A percentile compares a stretch with the other conserved stretches of the same genome.
Conservation (phyloP, 2,888 invertebrate genomes). For the Crossocerus cetratus region DNA sequence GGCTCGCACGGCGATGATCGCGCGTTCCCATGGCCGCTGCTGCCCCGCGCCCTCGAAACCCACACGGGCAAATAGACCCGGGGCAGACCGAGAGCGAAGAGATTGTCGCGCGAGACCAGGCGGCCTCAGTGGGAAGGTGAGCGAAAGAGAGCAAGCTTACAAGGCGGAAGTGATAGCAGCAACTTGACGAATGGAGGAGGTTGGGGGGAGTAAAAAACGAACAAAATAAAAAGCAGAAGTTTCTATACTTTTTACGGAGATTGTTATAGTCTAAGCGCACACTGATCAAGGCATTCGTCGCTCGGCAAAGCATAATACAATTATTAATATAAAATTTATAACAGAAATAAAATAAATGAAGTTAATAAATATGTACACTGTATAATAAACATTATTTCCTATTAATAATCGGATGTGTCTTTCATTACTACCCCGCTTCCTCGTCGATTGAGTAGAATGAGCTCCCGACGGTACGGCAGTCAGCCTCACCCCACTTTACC, state of each 20-base stretch:
- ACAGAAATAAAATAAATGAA: constrained; percentile 77
- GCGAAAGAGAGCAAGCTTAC: neutral
- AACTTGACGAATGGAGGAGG: constrained; percentile 29
- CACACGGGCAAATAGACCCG: constrained; percentile 5
- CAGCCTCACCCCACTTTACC: no score
- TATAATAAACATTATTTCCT: constrained; percentile 77
- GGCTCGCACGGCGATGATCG: constrained; percentile 61
- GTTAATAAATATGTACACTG: constrained; percentile 77
- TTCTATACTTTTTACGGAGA: constrained; percentile 77
- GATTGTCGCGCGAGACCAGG: neutral
- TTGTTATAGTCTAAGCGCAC: constrained; percentile 77
- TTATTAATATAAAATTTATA: constrained; percentile 77
- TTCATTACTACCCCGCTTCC: constrained; percentile 32
- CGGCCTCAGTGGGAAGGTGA: neutral
- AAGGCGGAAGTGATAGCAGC: constrained; percentile 14
- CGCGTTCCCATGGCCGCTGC: constrained; percentile 53
- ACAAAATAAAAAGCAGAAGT: constrained; percentile 71
- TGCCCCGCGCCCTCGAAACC: neutral
- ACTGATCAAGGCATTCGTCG: constrained; percentile 77
- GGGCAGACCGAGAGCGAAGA: neutral
- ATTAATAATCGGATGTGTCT: constrained; percentile 69
- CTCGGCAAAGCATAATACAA: constrained; percentile 76
- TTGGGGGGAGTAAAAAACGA: constrained; percentile 53
- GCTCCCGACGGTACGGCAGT: no score
- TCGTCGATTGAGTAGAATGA: no score